A percentile compares a stretch with the other conserved stretches of the same genome.
Evolutionary conservation across 2,113 vertebrate genomes (phyloP).

Genomic region (Morone saxatilis): DNA sequence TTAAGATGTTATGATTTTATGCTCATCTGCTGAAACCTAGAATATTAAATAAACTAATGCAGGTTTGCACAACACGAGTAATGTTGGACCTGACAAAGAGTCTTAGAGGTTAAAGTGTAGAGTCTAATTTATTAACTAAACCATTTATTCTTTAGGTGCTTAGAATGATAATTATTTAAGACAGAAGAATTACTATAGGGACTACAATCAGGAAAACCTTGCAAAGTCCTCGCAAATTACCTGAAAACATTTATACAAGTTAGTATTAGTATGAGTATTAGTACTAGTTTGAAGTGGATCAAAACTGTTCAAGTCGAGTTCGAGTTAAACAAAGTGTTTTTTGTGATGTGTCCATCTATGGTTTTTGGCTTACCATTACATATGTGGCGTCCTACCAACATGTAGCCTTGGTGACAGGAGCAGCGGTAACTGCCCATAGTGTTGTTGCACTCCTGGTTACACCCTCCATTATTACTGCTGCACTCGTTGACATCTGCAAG

Average conservation of each 20-base stretch:
- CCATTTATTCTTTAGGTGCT: background rate
- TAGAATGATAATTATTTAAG: background rate
- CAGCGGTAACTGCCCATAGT: slow-evolving; percentile 92
- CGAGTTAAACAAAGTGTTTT: background rate
- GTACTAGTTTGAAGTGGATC: background rate
- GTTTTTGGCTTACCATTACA: slow-evolving; percentile 88
- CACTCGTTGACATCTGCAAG: slow-evolving; percentile 94
- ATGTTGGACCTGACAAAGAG: background rate
- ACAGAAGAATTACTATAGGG: background rate
- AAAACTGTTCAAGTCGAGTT: background rate
- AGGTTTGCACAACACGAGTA: background rate
- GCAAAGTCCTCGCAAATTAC: background rate
- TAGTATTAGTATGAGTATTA: no score
- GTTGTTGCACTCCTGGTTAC: slow-evolving; percentile 92
- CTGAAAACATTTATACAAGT: background rate
- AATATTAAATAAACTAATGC: background rate
- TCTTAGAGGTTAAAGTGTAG: background rate
- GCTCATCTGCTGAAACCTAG: background rate
- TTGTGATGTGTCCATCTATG: background rate
- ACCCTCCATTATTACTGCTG: slow-evolving; percentile 85
- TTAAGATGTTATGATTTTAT: background rate
- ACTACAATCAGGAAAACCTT: background rate
- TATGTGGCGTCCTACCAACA: slow-evolving; percentile 80
- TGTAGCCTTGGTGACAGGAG: slow-evolving; percentile 89
- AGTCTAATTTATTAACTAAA: background rate